Base-by-base conservation (phyloP, 1,140 invertebrate genomes). In the Drosophila lacteicornis region DNA sequence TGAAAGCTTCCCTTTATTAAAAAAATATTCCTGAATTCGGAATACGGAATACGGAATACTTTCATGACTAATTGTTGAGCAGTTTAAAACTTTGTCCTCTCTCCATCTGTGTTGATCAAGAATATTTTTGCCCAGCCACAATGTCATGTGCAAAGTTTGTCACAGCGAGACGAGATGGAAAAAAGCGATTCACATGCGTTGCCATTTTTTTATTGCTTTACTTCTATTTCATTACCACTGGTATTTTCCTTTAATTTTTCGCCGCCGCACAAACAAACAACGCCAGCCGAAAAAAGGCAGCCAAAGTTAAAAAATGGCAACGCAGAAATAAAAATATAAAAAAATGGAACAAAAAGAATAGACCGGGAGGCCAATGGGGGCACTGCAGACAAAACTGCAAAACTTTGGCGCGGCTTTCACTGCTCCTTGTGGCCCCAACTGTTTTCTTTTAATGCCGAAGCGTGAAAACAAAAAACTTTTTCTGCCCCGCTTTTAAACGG, bases 381-480 rank as follows among this genome's bases (percentile, higher is more conserved):
- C 49, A 88, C 57, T 76, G 83, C 82, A 80, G 83, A 80, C 79
- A 79, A 87, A 88, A 84, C 85, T 84, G 85, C 66, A 84, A 88
- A 88, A 88, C 63, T 88, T 88, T 69, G 69, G 53, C 63, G 61
- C 67, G 58, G 55, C 36, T 56, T 45, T 47, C 30, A 58, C 57
- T 43, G 63, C 53, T 63, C 56, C 60, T 59, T 59, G 71, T 60
- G 17, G 42, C 19, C 22, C 46, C 42, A 55, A 82, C 74, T 87
- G 83, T 88, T 88, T 88, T 80, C 83, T 88, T 87, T 88, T 90
- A 84, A 88, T 90, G 80, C 78, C 69, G 77, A 78, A 78, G 85
- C 85, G 85, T 90, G 84, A 88, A 88, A 88, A 88, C 85, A 88
- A 88, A 88, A 88, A 88, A 88, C 80, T 79, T 80, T 83, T 80